phyloP scores from a whole-genome alignment of 2,888 invertebrate genomes.

The Dynastes maya region DNA sequence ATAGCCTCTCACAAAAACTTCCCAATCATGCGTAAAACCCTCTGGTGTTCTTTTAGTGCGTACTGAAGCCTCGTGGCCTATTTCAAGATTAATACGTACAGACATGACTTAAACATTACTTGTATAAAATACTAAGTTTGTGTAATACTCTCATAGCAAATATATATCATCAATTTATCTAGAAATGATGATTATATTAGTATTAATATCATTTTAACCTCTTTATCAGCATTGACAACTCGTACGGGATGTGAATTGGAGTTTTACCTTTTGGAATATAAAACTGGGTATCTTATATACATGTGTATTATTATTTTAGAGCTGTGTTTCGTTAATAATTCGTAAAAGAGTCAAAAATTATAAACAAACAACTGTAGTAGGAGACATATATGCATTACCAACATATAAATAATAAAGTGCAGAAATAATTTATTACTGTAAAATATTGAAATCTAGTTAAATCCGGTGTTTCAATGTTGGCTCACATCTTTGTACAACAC shows the following conservation, averaged over 20 bases:
- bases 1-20: slow-evolving; percentile 91
- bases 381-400: slow-evolving; percentile 48
- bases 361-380: slow-evolving; percentile 53
- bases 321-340: slow-evolving; percentile 36
- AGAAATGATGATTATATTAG: slow-evolving; percentile 26
- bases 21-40: slow-evolving; percentile 98
- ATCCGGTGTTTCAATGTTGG: slow-evolving; percentile 1
- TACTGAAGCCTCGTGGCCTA: slow-evolving; percentile 91
- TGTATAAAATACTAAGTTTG: slow-evolving; percentile 39
- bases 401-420: slow-evolving; percentile 35
- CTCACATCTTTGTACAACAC: too few species aligned
- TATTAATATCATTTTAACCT: slow-evolving; percentile 48
- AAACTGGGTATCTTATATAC: slow-evolving; percentile 11
- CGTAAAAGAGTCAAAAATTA: slow-evolving; percentile 49
- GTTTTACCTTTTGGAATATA: slow-evolving; percentile 33
- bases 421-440: slow-evolving; percentile 11
- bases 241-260: slow-evolving; percentile 2
- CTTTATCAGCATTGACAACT: slow-evolving; percentile 36
- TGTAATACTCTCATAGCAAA: slow-evolving; percentile 40
- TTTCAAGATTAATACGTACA: slow-evolving; percentile 89
- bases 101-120: slow-evolving; percentile 72
- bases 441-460: slow-evolving; percentile 23
- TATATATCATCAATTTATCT: slow-evolving; percentile 36
- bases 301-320: slow-evolving; percentile 16
- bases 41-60: slow-evolving; percentile 87